Conservation (phyloP, 2,888 invertebrate species). For the Acleris emargana region DNA sequence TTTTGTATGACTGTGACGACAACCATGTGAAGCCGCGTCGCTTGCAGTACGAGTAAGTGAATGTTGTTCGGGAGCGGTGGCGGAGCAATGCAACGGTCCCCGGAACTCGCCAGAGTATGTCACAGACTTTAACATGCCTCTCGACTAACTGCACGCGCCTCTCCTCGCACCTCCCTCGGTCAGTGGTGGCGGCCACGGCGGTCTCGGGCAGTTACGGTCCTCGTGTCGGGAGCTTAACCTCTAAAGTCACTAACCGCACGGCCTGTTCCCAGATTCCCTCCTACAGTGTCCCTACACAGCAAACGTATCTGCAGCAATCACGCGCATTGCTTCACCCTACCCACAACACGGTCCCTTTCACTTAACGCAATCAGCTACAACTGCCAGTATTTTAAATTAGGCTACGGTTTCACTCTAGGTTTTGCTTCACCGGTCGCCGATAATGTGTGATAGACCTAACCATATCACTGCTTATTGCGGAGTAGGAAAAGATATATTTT, state of each 20-base stretch:
- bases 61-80: constrained; percentile 16
- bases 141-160: constrained; percentile 67
- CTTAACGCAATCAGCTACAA: constrained; percentile 25
- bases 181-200: constrained; percentile 9
- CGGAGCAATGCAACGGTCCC: constrained; percentile 10
- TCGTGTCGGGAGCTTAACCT: constrained; percentile 31
- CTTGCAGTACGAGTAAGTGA: constrained; percentile 7
- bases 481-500: constrained; percentile 72
- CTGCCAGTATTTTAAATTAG: constrained; percentile 35
- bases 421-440: constrained; percentile 45
- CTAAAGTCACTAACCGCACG: constrained; percentile 37
- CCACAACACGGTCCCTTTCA: constrained; percentile 7
- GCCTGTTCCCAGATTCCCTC: constrained; percentile 21
- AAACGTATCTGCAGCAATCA: constrained; percentile 2
- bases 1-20: constrained; percentile 15
- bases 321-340: constrained; percentile 8
- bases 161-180: constrained; percentile 51
- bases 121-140: constrained; percentile 42
- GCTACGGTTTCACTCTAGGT: constrained; percentile 30
- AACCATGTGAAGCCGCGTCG: constrained; percentile 1
- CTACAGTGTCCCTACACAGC: constrained; percentile 25
- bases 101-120: neutral
- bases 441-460: constrained; percentile 71
- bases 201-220: constrained; percentile 9
- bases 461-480: constrained; percentile 75